Percentiles rank a stretch among this genome's conserved stretches.
These are phyloP conservation scores for Cynocephalus volans DNA, from an alignment of 2,113 vertebrate genomes.

Conservation along the genomic window DNA sequence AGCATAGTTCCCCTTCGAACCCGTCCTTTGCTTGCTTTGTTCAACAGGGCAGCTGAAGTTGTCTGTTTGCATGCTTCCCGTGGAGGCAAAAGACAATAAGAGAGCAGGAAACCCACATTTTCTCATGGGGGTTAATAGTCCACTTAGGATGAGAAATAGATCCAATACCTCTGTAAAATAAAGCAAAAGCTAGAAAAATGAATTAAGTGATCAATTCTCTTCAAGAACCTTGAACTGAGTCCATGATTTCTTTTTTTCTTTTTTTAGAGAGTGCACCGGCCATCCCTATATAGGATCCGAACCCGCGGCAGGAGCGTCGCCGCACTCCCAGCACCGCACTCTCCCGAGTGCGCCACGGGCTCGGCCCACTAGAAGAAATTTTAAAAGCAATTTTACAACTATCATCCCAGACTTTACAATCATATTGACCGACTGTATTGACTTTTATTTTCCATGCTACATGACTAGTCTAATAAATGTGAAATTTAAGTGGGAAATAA, in stretches of 20 bases:
- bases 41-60: background rate
- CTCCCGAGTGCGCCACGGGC: too few relatives aligned
- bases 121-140: background rate
- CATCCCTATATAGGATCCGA: too few relatives aligned
- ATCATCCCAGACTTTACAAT: background rate
- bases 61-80: background rate
- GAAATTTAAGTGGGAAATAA: background rate
- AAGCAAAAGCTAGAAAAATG: background rate
- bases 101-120: background rate
- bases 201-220: background rate
- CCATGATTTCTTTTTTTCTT: background rate
- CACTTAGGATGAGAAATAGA: background rate
- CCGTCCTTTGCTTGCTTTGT: rapidly evolving
- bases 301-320: too few relatives aligned
- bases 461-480: background rate
- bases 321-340: too few relatives aligned
- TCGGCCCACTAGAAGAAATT: too few relatives aligned
- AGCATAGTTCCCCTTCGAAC: rapidly evolving
- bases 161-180: background rate
- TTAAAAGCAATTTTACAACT: background rate
- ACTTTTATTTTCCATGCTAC: background rate
- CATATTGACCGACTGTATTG: background rate
- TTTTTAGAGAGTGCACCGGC: too few relatives aligned
- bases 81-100: background rate
- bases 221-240: background rate